These are phyloP conservation scores for Chaenogobius annularis DNA, from an alignment of 2,113 vertebrate species.

Conservation along the genomic window DNA sequence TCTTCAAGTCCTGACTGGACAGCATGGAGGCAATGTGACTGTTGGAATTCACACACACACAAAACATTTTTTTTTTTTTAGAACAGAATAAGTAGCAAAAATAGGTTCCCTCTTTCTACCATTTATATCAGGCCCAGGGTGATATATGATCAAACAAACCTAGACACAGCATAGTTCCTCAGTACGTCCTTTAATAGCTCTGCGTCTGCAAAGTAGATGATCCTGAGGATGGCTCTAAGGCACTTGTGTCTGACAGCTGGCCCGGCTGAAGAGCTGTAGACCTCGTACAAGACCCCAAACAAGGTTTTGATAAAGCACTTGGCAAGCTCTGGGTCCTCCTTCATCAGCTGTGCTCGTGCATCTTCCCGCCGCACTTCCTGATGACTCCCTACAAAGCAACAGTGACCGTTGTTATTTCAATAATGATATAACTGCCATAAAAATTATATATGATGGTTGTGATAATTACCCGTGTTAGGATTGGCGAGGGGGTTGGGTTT, in stretches of 20 bases:
- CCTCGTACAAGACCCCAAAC: slow-evolving; percentile 99
- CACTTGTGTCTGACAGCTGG: slow-evolving; percentile 99
- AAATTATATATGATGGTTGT: background rate
- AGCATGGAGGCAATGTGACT: slow-evolving; percentile 99
- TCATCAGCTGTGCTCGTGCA: slow-evolving; percentile 97
- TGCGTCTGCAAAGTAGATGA: slow-evolving; percentile 99
- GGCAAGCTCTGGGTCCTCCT: slow-evolving; percentile 96
- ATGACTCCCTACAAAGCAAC: slow-evolving; percentile 84
- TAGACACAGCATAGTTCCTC: slow-evolving; percentile 98
- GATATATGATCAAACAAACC: slow-evolving; percentile 68
- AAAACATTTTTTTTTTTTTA: slow-evolving; percentile 13
- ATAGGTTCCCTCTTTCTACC: background rate
- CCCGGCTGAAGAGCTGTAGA: slow-evolving; percentile 98
- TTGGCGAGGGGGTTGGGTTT: slow-evolving; percentile 98
- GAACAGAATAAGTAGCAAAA: background rate
- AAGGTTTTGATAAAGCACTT: slow-evolving; percentile 99
- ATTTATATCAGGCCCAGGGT: background rate
- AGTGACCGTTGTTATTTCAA: background rate
- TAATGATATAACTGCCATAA: background rate
- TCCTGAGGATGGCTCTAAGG: slow-evolving; percentile 99
- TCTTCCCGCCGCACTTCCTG: slow-evolving; percentile 94
- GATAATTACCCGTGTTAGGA: slow-evolving; percentile 89
- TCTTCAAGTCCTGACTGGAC: slow-evolving; percentile 99
- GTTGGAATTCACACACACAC: slow-evolving; percentile 57
- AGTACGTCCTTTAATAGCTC: slow-evolving; percentile 98